A percentile compares a stretch with the other conserved stretches of the same genome.
These are phyloP conservation scores for Lanistes nyassanus DNA, from an alignment of 1,140 invertebrate genomes.

Conservation along the genomic window DNA sequence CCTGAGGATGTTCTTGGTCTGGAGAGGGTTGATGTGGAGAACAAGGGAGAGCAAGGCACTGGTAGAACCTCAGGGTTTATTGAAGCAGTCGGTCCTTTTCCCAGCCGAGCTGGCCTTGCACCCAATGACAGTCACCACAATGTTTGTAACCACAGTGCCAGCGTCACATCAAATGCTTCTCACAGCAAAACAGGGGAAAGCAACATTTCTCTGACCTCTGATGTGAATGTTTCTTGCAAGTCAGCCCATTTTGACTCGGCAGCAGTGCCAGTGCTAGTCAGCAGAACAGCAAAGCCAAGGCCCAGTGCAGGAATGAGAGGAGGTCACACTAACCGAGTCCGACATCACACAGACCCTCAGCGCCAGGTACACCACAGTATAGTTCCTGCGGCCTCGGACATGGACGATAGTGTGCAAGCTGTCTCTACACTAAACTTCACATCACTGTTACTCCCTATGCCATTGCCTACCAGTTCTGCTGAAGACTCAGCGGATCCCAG, in stretches of 20 bases:
- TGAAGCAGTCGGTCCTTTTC: not conserved
- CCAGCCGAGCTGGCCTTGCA: not conserved
- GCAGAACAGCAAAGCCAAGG: not conserved
- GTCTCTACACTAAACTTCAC: constrained; percentile 4
- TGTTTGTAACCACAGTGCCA: not conserved
- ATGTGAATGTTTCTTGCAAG: not conserved
- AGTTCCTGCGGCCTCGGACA: not conserved
- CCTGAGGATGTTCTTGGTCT: not conserved
- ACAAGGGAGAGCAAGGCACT: not conserved
- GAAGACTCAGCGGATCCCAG: not conserved
- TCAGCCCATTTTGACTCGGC: not conserved
- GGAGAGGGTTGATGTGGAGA: not conserved
- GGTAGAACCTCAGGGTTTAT: not conserved
- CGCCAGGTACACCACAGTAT: not conserved
- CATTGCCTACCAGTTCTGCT: not conserved
- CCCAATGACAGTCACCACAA: not conserved
- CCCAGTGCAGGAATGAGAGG: too few relatives aligned
- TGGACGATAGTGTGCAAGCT: constrained; percentile 29
- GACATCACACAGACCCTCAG: not conserved
- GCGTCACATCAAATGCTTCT: not conserved
- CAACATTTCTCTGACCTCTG: not conserved
- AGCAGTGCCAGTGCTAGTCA: not conserved
- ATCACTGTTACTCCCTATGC: not conserved
- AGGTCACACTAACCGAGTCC: too few relatives aligned
- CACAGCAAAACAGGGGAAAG: too few relatives aligned